Evolutionary conservation across 2,113 vertebrate genomes (phyloP).

Genomic region (Pycnonotus jocosus): DNA sequence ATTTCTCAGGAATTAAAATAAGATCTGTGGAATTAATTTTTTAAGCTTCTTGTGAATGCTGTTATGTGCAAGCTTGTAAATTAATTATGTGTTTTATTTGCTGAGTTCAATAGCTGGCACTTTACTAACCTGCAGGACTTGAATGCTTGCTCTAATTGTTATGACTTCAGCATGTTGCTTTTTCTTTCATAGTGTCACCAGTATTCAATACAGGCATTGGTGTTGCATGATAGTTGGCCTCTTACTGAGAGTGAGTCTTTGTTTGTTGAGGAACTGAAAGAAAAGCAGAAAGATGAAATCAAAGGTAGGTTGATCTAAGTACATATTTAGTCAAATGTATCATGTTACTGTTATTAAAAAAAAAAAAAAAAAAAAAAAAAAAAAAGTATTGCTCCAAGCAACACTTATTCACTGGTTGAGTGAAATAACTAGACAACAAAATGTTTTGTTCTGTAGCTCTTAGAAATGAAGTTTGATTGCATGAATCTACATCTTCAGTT

Average conservation of each 20-base stretch:
- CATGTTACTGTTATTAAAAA: background rate
- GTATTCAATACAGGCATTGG: conserved; percentile 81
- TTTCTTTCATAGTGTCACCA: conserved; percentile 75
- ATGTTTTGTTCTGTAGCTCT: background rate
- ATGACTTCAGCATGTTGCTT: background rate
- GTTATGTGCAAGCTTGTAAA: background rate
- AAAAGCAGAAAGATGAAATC: conserved; percentile 75
- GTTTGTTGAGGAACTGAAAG: conserved; percentile 77
- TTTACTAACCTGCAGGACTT: background rate
- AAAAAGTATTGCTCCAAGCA: background rate
- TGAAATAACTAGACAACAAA: background rate
- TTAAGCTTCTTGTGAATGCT: background rate
- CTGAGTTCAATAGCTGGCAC: background rate
- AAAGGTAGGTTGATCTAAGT: conserved; percentile 72
- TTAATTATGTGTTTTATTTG: background rate
- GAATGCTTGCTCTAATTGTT: background rate
- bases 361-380: background rate
- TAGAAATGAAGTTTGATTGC: background rate
- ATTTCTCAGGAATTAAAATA: conserved; percentile 4
- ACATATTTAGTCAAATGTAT: background rate
- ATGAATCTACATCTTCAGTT: background rate
- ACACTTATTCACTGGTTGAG: background rate
- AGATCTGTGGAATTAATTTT: conserved; percentile 14
- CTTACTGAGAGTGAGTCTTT: conserved; percentile 75
- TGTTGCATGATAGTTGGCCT: conserved; percentile 82